A percentile compares a stretch with the other conserved stretches of the same genome.
These are phyloP conservation scores for Otus sunia DNA, from an alignment of 2,113 vertebrate species.

Conservation along the genomic window DNA sequence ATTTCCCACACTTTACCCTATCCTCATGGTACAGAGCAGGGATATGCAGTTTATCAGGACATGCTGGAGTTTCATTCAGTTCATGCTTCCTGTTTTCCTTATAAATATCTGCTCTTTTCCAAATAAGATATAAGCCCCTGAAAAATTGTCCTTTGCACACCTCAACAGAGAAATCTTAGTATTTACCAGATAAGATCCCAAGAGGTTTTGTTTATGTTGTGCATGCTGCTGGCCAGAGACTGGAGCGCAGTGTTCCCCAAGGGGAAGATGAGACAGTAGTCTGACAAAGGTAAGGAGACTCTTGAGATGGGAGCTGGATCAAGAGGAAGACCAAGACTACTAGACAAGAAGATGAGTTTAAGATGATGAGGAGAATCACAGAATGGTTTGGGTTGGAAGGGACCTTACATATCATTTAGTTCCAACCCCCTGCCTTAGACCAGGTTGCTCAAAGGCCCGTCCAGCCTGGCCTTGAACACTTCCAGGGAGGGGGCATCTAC, in stretches of 20 bases:
- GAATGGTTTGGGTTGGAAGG: neutral
- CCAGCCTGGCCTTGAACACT: neutral
- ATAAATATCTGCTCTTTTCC: neutral
- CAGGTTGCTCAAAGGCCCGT: neutral
- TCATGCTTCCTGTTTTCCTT: neutral
- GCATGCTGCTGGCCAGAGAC: neutral
- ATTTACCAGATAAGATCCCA: neutral
- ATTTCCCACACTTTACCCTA: neutral
- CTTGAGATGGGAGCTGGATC: neutral
- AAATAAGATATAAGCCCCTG: neutral
- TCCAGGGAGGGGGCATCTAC: no score
- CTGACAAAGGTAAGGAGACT: neutral
- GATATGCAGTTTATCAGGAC: neutral
- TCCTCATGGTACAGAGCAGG: neutral
- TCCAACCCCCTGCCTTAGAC: accelerated
- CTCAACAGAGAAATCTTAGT: neutral
- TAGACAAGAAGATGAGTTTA: neutral
- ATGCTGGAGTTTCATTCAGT: neutral
- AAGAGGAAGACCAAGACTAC: neutral
- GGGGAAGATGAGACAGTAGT: neutral
- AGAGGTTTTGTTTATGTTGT: neutral
- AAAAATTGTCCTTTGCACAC: neutral
- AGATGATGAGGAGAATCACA: neutral
- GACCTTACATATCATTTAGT: neutral
- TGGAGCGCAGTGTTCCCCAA: neutral